Base-by-base conservation (phyloP, 2,113 vertebrate species). In the Anoura caudifer region DNA sequence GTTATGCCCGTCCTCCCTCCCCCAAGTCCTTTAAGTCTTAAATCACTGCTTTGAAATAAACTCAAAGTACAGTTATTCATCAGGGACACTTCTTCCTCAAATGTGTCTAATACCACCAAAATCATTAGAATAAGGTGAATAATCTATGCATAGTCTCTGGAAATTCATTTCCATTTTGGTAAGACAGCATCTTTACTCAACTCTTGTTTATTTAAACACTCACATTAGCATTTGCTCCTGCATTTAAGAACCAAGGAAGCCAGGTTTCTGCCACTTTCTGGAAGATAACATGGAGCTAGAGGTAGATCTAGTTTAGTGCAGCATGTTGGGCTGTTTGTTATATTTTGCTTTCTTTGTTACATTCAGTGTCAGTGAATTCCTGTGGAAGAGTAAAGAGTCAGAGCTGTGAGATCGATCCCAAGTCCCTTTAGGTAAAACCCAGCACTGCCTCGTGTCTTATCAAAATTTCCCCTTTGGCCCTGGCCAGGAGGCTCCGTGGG, bases 41-140 rank as follows among this genome's bases (percentile, higher is more conserved):
- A 33, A 24, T 80, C 63, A 47, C 17, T 56, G 43, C 38, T 85
- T 87, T 90, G 80, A 87, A 92, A 89, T 91, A 50, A 91, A 83
- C 77, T 28, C 87, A 70, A 87, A 72, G 86, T 87, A 11, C 12
- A 14, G 47, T 70, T 72, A 50, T 69, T 56, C 16, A 17, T 24
- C 69, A 77, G 73, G 28, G 7, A 28, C 13, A 50, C 28, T 31
- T 96, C 80, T 19, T n/a, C 80, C 7, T 7, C 41, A 73, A 59
- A 47, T 47, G 20, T 84, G 13, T 13, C 43, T 24, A 11, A 24
- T n/a, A 41, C 28, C 52, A 19, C 54, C 52, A n/a, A 77, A 67
- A 54, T 33, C 54, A 33, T 22, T 43, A 79, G 16, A 86, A 67
- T 75, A 45, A 59, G 11, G n/a, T 4, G 9, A 80, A 43, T 43